phyloP scores from a whole-genome alignment of 2,797 vertebrate species.

The Smutsia gigantea region DNA sequence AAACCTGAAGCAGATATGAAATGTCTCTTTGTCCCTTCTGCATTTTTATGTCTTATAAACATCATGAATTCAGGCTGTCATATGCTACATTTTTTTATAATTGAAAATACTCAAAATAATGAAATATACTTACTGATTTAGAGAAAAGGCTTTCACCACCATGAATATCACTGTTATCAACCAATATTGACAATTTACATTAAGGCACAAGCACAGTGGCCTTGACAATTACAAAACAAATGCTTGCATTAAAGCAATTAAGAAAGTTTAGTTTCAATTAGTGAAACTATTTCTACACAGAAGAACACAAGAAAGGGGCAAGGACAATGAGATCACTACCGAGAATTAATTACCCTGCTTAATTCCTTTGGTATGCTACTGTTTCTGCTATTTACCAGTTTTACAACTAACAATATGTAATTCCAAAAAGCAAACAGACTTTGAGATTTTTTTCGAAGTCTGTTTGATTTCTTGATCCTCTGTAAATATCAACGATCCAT shows the following conservation, averaged over 20 bases:
- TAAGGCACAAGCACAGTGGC: neutral
- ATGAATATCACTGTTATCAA: constrained; percentile 13
- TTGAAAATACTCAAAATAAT: constrained; percentile 86
- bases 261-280: constrained; percentile 70
- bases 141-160: constrained; percentile 63
- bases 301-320: constrained; percentile 31
- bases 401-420: constrained; percentile 47
- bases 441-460: constrained; percentile 59
- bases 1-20: constrained; percentile 86
- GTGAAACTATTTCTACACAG: constrained; percentile 65
- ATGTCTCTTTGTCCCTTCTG: constrained; percentile 84
- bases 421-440: constrained; percentile 71
- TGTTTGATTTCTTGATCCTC: constrained; percentile 44
- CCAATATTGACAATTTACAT: constrained; percentile 47
- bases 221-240: constrained; percentile 62
- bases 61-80: constrained; percentile 87
- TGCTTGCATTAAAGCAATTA: constrained; percentile 55
- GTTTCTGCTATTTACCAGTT: constrained; percentile 68
- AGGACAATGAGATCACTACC: constrained; percentile 23
- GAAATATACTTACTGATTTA: constrained; percentile 79
- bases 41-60: constrained; percentile 89
- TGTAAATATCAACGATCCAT: constrained; percentile 64
- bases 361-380: constrained; percentile 63
- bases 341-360: constrained; percentile 62
- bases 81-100: constrained; percentile 80